phyloP scores from a whole-genome alignment of 2,888 invertebrate species.

The Tupiocoris notatus region DNA sequence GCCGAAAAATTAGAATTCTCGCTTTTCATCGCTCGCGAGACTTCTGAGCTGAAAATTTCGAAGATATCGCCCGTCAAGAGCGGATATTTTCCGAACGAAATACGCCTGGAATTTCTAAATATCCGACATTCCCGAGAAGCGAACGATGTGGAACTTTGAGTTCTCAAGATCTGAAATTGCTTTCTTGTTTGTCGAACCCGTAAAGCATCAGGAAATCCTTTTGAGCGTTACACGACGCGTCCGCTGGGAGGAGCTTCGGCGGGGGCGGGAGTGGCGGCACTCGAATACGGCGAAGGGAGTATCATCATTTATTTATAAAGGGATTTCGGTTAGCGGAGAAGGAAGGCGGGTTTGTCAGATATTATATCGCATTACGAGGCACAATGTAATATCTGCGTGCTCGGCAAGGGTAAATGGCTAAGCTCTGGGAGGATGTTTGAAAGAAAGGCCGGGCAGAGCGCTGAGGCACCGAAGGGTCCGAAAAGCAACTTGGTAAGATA shows the following conservation, averaged over 20 bases:
- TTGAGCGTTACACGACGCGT: constrained; percentile 8
- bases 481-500: constrained; percentile 27
- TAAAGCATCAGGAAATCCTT: constrained; percentile 15
- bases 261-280: neutral
- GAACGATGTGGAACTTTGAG: constrained; percentile 12
- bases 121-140: constrained; percentile 15
- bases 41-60: neutral
- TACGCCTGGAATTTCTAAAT: neutral
- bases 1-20: no score
- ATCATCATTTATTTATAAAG: constrained; percentile 34
- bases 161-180: constrained; percentile 26
- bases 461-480: constrained; percentile 24
- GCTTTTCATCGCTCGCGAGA: no score
- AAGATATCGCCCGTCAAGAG: neutral
- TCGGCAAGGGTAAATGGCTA: neutral
- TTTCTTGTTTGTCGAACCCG: constrained; percentile 26
- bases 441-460: neutral
- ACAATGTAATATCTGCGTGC: constrained; percentile 26
- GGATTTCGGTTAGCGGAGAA: neutral
- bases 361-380: constrained; percentile 33
- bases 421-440: neutral
- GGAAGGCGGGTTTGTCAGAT: constrained; percentile 2
- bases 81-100: neutral
- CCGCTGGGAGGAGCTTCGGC: neutral
- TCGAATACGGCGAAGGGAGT: neutral